Evolutionary conservation across 2,113 vertebrate genomes (phyloP), one percentile per base, ranked within the genome.

Genomic region (Forbesichthys agassizii): DNA sequence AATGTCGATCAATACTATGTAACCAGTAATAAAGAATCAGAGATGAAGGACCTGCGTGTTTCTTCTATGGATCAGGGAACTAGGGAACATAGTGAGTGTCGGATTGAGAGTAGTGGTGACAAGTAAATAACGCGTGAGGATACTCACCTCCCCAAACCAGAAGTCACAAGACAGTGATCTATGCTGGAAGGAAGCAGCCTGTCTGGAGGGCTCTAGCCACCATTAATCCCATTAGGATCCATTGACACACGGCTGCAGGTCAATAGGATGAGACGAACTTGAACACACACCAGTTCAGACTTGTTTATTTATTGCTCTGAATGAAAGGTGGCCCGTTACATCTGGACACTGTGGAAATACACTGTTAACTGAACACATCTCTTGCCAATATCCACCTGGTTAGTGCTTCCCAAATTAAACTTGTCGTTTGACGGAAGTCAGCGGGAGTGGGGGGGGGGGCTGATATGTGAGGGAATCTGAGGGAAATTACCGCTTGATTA

Each of bases 361-460:
- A 42, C 5, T 8, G 49, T 8, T 47, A 64, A 64, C 55, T 64
- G 46, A 67, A 69, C 11, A 68, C 20, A 3, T 71, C 49, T 62
- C 33, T 70, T 81, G 62, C 52, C 48, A 55, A 62, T 69, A 70
- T 52, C 11, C 47, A 42, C 46, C 33, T 64, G 56, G 64, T 64
- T 65, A 48, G 48, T 61, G 64, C 69, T 68, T 12, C 69, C 59
- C 20, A 68, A 81, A 74, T 78, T 79, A 42, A 73, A 75, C 60
- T 72, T 53, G 56, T 27, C 5, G 59, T 20, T 20, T 11, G 20
- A 13, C 5, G 1, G 9, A 18, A 11, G 55, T 20, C 3, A 1
- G 55, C 1, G 6, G n/a, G 56, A 33, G 56, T 16, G 20, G 27
- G 42, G 71, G 71, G 64, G 62, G 27, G 62, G 20, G 10, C n/a